Evolutionary conservation across 2,888 invertebrate genomes (phyloP).

Genomic region (Dione juno): DNA sequence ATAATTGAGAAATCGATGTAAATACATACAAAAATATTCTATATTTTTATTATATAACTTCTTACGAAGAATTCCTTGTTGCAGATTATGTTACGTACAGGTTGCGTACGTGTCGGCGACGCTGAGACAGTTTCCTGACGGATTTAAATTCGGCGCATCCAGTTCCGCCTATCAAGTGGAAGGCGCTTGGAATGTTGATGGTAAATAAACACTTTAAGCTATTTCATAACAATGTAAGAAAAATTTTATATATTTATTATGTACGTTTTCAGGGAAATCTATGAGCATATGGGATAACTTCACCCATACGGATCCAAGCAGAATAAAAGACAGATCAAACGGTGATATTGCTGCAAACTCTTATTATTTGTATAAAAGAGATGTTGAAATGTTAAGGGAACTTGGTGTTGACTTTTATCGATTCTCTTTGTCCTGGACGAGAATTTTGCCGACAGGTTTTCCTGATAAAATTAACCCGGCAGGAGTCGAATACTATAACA

Average conservation of each 20-base stretch:
- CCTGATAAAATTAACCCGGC: conserved; percentile 72
- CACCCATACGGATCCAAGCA: conserved; percentile 71
- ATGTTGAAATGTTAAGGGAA: conserved; percentile 68
- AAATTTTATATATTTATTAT: not conserved
- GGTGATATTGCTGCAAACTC: conserved; percentile 84
- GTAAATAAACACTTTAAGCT: not conserved
- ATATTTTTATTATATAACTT: no score
- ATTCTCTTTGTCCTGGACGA: conserved; percentile 84
- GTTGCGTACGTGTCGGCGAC: not conserved
- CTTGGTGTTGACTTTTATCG: conserved; percentile 75
- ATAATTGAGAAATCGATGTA: no score
- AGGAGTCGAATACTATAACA: conserved; percentile 86
- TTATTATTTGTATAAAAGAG: conserved; percentile 83
- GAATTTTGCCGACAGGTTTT: conserved; percentile 83
- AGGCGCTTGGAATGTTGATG: conserved; percentile 27
- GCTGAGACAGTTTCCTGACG: conserved; percentile 13
- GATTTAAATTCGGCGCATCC: conserved; percentile 18
- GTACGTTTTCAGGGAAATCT: conserved; percentile 67
- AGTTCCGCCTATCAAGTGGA: conserved; percentile 23
- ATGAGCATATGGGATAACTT: conserved; percentile 85
- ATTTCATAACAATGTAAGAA: not conserved
- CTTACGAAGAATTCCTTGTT: no score
- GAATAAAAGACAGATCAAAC: conserved; percentile 78
- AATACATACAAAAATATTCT: no score
- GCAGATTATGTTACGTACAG: conserved; percentile 1